A percentile compares a stretch with the other conserved stretches of the same genome.
Evolutionary conservation across 1,140 invertebrate species (phyloP).

Genomic region (Cyclargus thomasi): DNA sequence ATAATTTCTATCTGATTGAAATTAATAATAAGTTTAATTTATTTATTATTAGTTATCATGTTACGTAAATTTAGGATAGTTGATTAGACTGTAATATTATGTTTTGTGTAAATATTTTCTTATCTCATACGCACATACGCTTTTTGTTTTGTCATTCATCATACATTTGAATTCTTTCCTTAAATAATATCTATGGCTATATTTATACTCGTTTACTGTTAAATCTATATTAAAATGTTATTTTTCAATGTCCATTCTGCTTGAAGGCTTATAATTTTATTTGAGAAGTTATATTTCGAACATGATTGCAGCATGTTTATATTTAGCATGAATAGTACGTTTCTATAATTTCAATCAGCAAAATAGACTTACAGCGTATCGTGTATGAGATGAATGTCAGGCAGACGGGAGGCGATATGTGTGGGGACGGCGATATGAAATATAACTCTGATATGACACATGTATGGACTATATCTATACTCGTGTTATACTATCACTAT

Average conservation of each 20-base stretch:
- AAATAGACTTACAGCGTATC: background rate
- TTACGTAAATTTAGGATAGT: background rate
- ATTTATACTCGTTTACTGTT: background rate
- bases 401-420: conserved; percentile 43
- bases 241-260: background rate
- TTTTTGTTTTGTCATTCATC: background rate
- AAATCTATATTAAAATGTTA: background rate
- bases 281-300: background rate
- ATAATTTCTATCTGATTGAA: no score
- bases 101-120: background rate
- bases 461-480: conserved; percentile 19
- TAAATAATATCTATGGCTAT: background rate
- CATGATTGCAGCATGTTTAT: background rate
- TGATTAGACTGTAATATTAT: background rate
- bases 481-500: conserved; percentile 28
- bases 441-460: conserved; percentile 29
- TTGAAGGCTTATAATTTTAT: background rate
- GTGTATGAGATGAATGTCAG: conserved; percentile 19
- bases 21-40: background rate
- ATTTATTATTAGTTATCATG: background rate
- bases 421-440: conserved; percentile 4
- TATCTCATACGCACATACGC: background rate
- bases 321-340: background rate
- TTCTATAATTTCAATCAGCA: background rate
- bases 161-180: background rate